These are phyloP conservation scores for Pipistrellus nathusii DNA, from an alignment of 2,797 vertebrate genomes.

Conservation along the genomic window DNA sequence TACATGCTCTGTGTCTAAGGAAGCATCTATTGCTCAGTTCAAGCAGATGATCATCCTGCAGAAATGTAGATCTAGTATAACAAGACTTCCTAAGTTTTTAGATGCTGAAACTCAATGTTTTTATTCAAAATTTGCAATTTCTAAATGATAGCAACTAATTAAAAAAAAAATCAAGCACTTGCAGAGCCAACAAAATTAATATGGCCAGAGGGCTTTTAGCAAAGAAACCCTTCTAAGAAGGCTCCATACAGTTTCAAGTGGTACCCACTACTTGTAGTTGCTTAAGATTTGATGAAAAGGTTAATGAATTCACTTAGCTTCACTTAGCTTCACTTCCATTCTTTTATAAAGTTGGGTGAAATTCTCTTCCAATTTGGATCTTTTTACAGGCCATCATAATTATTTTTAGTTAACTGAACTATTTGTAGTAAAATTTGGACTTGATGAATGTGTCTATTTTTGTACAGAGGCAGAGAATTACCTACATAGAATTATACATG, in stretches of 20 bases:
- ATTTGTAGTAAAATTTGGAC: background rate
- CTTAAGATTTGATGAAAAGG: background rate
- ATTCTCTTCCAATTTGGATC: background rate
- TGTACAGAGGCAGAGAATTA: background rate
- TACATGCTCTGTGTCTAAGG: background rate
- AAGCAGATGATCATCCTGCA: background rate
- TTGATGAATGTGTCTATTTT: background rate
- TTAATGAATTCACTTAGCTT: background rate
- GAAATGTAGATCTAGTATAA: background rate
- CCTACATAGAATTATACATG: background rate
- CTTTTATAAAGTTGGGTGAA: conserved; percentile 27
- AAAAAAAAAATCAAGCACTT: background rate
- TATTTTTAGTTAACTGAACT: conserved; percentile 46
- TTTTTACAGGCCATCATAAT: background rate
- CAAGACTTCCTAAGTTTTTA: background rate
- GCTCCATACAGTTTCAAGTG: background rate
- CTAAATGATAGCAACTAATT: conserved; percentile 30
- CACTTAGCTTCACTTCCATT: background rate
- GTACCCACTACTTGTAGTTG: background rate
- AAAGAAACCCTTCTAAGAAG: background rate
- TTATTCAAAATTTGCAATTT: background rate
- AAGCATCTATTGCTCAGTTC: background rate
- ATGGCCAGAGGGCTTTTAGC: background rate
- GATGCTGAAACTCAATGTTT: background rate
- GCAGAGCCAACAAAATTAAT: conserved; percentile 12